A percentile compares a stretch with the other conserved stretches of the same genome.
These are phyloP conservation scores for Marasmarcha lunaedactyla DNA, from an alignment of 2,888 invertebrate species.

Conservation along the genomic window DNA sequence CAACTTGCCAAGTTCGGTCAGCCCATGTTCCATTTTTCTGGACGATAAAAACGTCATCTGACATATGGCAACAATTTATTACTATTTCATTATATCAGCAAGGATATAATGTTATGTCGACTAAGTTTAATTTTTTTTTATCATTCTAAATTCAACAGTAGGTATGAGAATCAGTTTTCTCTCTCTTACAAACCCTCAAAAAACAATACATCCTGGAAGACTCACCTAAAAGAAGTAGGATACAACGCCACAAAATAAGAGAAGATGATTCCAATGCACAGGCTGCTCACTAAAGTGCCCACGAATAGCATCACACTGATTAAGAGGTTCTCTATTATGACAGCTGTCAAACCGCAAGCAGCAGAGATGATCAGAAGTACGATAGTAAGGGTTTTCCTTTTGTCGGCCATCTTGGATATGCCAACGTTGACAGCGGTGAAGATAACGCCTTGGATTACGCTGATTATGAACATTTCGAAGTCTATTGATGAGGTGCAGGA, in stretches of 20 bases:
- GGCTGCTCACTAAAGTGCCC: slow-evolving; percentile 21
- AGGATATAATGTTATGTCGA: too few relatives aligned
- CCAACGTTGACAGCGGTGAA: slow-evolving; percentile 18
- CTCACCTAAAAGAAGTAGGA: slow-evolving; percentile 19
- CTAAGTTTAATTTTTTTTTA: too few relatives aligned
- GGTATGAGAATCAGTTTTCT: too few relatives aligned
- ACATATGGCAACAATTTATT: too few relatives aligned
- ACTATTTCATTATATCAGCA: too few relatives aligned
- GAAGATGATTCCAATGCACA: slow-evolving; percentile 22
- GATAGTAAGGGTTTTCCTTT: slow-evolving; percentile 21
- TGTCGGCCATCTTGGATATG: slow-evolving; percentile 19
- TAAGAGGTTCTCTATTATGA: slow-evolving; percentile 16
- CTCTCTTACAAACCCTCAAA: too few relatives aligned
- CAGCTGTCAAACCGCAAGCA: slow-evolving; percentile 17
- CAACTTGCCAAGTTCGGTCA: too few relatives aligned
- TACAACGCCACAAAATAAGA: slow-evolving; percentile 20
- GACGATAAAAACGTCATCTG: too few relatives aligned
- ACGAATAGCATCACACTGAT: slow-evolving; percentile 22
- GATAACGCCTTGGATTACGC: slow-evolving; percentile 15
- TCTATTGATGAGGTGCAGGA: slow-evolving; percentile 7
- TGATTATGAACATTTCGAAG: neutral
- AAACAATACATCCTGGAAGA: too few relatives aligned
- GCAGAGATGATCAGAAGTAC: slow-evolving; percentile 16
- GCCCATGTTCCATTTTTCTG: too few relatives aligned
- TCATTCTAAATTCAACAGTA: too few relatives aligned